phyloP scores from a whole-genome alignment of 2,113 vertebrate species.

The Trochalopteron elliotii region DNA sequence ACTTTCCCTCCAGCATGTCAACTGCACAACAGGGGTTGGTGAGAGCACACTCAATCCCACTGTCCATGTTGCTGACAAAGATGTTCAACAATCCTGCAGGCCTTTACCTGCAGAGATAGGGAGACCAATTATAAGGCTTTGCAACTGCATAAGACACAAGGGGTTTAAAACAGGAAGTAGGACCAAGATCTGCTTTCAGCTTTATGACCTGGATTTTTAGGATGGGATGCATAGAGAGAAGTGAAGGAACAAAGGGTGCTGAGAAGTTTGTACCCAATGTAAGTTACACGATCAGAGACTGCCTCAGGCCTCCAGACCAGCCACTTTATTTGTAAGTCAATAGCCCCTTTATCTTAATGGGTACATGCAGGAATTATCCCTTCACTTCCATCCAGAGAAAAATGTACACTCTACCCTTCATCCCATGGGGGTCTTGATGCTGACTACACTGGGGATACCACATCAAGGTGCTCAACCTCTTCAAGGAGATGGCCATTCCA shows the following conservation, averaged over 20 bases:
- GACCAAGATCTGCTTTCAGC: background rate
- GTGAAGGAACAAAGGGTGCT: background rate
- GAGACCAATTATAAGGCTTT: background rate
- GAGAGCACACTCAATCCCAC: background rate
- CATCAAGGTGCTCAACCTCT: accelerated
- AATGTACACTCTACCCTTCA: background rate
- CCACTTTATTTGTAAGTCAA: background rate
- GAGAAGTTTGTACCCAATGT: background rate
- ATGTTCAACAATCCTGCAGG: background rate
- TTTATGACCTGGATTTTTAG: background rate
- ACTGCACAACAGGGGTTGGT: background rate
- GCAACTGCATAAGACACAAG: background rate
- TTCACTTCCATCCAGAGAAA: background rate
- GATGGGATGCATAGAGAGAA: background rate
- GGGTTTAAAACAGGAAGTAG: background rate
- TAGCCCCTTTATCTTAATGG: background rate
- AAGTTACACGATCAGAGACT: background rate
- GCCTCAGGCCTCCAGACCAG: background rate
- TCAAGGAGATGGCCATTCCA: background rate
- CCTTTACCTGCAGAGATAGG: background rate
- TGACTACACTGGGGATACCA: background rate
- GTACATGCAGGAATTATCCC: background rate
- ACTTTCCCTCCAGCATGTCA: background rate
- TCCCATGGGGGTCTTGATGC: background rate
- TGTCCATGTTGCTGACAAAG: background rate